Percentiles rank a stretch among this genome's conserved stretches.
Evolutionary conservation across 2,113 vertebrate genomes (phyloP).

Genomic region (Tricholaema leucomelas): DNA sequence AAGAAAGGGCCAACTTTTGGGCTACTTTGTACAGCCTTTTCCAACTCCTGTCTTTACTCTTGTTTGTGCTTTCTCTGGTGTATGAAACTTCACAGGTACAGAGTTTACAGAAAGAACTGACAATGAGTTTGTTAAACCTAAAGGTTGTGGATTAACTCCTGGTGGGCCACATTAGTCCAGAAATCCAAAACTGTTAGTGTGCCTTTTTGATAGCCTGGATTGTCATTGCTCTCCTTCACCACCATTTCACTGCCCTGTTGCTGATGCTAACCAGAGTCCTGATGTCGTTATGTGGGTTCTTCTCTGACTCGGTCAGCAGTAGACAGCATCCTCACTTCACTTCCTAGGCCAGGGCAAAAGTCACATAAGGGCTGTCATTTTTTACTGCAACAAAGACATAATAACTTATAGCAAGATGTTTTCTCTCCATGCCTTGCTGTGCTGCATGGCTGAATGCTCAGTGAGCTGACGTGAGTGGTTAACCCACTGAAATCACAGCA

Average conservation of each 20-base stretch:
- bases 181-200: not conserved
- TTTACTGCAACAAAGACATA: not conserved
- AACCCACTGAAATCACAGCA: not conserved
- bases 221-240: not conserved
- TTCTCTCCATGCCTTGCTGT: not conserved
- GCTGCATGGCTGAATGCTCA: not conserved
- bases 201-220: constrained; percentile 15
- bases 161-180: not conserved
- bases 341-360: not conserved
- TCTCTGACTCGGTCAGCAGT: not conserved
- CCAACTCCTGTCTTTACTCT: not conserved
- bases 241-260: not conserved
- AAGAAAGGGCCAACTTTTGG: not conserved
- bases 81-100: not conserved
- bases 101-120: not conserved
- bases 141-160: not conserved
- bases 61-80: not conserved
- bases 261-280: not conserved
- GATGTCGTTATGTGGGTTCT: not conserved
- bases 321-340: not conserved
- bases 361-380: not conserved
- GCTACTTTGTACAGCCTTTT: not conserved
- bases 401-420: not conserved
- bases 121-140: not conserved
- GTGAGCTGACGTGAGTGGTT: not conserved